Evolutionary conservation across 2,888 invertebrate genomes (phyloP).

Genomic region (Plusia festucae): DNA sequence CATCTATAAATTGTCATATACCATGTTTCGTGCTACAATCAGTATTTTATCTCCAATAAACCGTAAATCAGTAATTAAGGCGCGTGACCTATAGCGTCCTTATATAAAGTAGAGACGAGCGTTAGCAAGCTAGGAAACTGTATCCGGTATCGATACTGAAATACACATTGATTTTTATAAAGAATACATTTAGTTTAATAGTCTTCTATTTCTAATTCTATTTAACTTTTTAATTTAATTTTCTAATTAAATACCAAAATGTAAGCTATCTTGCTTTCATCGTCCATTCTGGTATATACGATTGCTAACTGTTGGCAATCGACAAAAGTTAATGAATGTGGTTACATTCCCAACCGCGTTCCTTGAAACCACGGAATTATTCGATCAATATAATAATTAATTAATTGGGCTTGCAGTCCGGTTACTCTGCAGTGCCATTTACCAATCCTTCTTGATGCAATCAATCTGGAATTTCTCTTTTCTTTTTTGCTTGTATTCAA

Average conservation of each 20-base stretch:
- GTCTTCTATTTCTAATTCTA: too few species aligned
- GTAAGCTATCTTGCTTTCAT: background rate
- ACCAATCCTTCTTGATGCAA: background rate
- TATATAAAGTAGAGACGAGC: background rate
- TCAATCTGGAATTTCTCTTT: background rate
- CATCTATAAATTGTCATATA: background rate
- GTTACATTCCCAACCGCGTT: background rate
- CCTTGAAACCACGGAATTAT: background rate
- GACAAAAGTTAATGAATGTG: background rate
- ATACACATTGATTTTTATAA: background rate
- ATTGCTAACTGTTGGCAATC: too few species aligned
- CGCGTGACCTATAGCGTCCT: conserved; percentile 1
- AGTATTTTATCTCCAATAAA: conserved; percentile 1
- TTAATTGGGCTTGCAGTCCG: background rate
- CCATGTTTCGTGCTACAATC: background rate
- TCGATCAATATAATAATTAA: background rate
- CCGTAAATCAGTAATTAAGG: conserved; percentile 4
- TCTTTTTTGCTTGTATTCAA: too few species aligned
- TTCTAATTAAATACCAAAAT: too few species aligned
- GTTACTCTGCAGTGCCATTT: background rate
- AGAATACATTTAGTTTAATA: too few species aligned
- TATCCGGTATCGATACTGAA: background rate
- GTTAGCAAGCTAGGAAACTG: background rate
- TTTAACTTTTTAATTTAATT: too few species aligned
- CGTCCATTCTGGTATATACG: background rate